These are phyloP conservation scores for Ormia ochracea DNA, from an alignment of 2,888 invertebrate genomes.

Conservation along the genomic window DNA sequence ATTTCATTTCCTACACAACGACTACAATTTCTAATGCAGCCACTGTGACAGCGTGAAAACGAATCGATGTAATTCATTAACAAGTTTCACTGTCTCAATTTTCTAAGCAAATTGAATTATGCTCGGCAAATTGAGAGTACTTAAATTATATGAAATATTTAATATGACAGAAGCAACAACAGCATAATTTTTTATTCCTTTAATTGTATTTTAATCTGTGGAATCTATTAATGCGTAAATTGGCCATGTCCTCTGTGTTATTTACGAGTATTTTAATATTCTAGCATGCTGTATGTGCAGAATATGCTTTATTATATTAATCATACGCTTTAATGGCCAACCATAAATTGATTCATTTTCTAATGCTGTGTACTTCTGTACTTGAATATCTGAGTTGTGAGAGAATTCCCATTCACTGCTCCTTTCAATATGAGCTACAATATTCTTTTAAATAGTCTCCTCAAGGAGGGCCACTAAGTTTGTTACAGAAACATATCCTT, in stretches of 20 bases:
- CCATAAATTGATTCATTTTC: neutral
- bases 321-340: slow-evolving; percentile 17
- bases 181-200: neutral
- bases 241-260: no score
- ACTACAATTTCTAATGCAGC: slow-evolving; percentile 28
- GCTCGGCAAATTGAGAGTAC: neutral
- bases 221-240: neutral
- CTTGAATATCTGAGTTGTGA: no score
- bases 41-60: neutral
- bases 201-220: neutral
- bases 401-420: no score
- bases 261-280: no score
- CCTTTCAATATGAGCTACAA: no score
- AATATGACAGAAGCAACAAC: slow-evolving; percentile 21
- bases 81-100: neutral
- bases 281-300: neutral
- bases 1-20: slow-evolving; percentile 33
- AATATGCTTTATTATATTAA: slow-evolving; percentile 1
- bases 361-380: no score
- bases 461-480: no score
- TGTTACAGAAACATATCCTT: no score
- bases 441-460: no score
- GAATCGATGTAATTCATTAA: neutral
- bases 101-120: neutral
- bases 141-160: neutral